These are phyloP conservation scores for Gallinago nigripennis DNA, from an alignment of 2,797 vertebrate species.

Conservation along the genomic window DNA sequence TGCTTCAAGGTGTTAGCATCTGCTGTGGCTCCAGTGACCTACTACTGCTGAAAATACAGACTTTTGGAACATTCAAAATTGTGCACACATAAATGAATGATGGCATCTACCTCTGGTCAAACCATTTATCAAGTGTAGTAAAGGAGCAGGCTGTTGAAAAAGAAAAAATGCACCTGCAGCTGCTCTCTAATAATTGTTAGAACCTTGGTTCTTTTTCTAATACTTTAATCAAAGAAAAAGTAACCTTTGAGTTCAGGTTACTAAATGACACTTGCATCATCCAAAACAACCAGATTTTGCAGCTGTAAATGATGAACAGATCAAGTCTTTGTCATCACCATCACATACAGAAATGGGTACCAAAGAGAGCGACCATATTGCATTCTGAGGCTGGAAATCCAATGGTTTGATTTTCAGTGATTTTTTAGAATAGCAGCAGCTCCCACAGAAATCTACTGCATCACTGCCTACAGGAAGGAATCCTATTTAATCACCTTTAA, in stretches of 20 bases:
- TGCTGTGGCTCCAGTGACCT: not conserved
- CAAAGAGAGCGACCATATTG: rapidly evolving
- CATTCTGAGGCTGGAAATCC: not conserved
- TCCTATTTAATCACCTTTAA: not conserved
- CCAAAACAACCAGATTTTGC: not conserved
- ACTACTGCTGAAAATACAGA: not conserved
- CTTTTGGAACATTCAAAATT: not conserved
- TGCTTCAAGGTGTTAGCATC: not conserved
- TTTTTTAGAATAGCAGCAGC: not conserved
- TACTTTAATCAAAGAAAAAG: not conserved
- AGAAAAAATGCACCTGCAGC: not conserved
- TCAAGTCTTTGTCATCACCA: not conserved
- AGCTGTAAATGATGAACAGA: not conserved
- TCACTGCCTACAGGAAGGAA: not conserved
- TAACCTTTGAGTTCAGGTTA: not conserved
- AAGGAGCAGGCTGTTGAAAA: not conserved
- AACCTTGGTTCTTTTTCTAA: not conserved
- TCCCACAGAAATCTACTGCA: not conserved
- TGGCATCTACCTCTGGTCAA: not conserved
- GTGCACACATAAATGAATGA: not conserved
- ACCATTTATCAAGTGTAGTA: not conserved
- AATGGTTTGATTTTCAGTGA: not conserved
- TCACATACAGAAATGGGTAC: not conserved
- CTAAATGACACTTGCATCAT: not conserved
- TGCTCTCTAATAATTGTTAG: not conserved